phyloP scores from a whole-genome alignment of 2,113 vertebrate genomes.

The Corythaixoides concolor region DNA sequence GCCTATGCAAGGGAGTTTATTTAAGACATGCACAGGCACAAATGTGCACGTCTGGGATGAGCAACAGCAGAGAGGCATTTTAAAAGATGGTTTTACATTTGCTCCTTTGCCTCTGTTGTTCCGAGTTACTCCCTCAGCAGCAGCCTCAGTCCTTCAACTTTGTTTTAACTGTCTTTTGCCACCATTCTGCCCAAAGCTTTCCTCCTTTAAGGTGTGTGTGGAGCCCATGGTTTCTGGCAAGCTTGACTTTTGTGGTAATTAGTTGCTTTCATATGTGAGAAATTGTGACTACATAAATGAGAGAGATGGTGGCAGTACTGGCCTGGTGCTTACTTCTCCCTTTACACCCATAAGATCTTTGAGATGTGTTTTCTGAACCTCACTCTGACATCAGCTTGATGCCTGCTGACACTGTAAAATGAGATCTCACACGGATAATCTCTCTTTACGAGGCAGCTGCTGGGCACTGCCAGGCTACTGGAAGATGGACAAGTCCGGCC shows the following conservation, averaged over 20 bases:
- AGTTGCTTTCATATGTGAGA: neutral
- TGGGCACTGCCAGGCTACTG: neutral
- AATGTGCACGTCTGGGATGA: neutral
- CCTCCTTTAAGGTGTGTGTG: neutral
- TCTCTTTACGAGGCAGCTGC: neutral
- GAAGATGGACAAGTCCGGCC: neutral
- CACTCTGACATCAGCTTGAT: neutral
- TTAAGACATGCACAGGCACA: neutral
- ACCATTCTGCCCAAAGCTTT: neutral
- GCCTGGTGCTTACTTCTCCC: neutral
- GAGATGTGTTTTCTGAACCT: rapidly evolving
- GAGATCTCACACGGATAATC: neutral
- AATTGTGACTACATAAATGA: neutral
- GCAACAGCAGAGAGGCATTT: neutral
- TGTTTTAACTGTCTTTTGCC: neutral
- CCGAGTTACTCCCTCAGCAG: neutral
- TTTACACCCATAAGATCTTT: neutral
- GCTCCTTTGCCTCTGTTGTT: neutral
- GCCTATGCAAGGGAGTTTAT: neutral
- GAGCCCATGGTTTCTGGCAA: neutral
- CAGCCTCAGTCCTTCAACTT: neutral
- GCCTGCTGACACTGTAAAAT: neutral
- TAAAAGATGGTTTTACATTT: neutral
- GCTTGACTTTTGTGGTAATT: neutral
- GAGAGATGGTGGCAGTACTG: neutral